A percentile compares a stretch with the other conserved stretches of the same genome.
These are phyloP conservation scores for Hippopotamus amphibius DNA, from an alignment of 2,113 vertebrate genomes.

Conservation along the genomic window DNA sequence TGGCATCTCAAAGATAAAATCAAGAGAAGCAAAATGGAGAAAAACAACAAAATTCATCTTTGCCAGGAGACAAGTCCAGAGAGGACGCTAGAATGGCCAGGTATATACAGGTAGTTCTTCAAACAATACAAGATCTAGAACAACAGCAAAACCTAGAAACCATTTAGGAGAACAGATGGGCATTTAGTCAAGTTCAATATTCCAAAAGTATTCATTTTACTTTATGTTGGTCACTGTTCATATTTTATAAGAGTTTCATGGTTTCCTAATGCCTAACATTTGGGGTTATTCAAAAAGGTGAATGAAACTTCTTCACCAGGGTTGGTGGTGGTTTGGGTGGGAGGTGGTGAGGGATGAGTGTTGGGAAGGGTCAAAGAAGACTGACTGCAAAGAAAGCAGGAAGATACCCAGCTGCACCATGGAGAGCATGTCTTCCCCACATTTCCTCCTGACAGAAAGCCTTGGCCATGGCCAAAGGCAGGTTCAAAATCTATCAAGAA, in stretches of 20 bases:
- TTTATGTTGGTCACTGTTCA: background rate
- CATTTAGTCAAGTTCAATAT: background rate
- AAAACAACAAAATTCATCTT: background rate
- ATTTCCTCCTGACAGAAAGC: background rate
- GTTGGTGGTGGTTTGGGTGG: background rate
- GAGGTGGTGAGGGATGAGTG: background rate
- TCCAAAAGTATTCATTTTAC: background rate
- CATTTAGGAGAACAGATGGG: background rate
- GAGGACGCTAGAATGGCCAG: background rate
- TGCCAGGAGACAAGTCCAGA: background rate
- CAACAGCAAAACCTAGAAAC: background rate
- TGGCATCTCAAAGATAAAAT: constrained; percentile 45
- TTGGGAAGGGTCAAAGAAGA: background rate
- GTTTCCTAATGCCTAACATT: background rate
- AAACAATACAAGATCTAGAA: background rate
- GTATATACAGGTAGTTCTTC: background rate
- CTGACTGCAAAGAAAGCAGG: background rate
- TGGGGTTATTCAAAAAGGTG: background rate
- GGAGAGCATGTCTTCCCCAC: background rate
- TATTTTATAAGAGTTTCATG: background rate
- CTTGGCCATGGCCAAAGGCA: constrained; percentile 32
- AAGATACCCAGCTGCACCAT: background rate
- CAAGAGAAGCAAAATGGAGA: constrained; percentile 46
- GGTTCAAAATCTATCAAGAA: constrained; percentile 53
- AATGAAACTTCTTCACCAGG: background rate